Evolutionary conservation across 2,888 invertebrate genomes (phyloP), one percentile per base, ranked within the genome.

Genomic region (Mechanitis messenoides): DNA sequence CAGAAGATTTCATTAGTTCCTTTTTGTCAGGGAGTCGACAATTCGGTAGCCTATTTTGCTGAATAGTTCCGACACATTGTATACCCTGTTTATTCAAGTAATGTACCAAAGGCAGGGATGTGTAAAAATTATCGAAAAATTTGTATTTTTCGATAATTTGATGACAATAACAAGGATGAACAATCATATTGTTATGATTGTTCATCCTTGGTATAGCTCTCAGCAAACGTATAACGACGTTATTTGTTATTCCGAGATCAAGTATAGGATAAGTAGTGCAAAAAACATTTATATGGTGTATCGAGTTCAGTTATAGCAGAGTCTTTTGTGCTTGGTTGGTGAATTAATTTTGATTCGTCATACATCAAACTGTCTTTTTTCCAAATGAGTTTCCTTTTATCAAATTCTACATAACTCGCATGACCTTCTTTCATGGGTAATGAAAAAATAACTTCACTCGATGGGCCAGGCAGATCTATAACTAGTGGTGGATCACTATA

Each of bases 1-100:
- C 64, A 58, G 71, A 70, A 68, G 70, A 70, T 66, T 74, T 73
- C 72, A 73, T 71, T 45, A 74, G 28, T 69, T 67, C 65, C 69
- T 74, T 72, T 71, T 73, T 70, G 58, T 73, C 72, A 31, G 74
- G 72, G n/a, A 75, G 65, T 69, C 71, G 69, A 65, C 71, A 73
- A 62, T 74, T 74, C 20, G 68, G 69, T 56, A 74, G 65, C 58
- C 65, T 63, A 35, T 68, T 68, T 64, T 59, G 64, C 67, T 57
- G 72, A 63, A 73, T 64, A 69, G 73, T 73, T 55, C 72, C 73
- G 35, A 74, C 64, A 65, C 68, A 69, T 53, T 71, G 69, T 55
- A 72, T 72, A 66, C 72, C 74, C 70, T 74, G 69, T 70, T 74
- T 74, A 42, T 67, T 68, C 65, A 74, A 68, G 66, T 71, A 59